These are phyloP conservation scores for Creontiades dilutus DNA, from an alignment of 2,888 invertebrate genomes.

Conservation along the genomic window DNA sequence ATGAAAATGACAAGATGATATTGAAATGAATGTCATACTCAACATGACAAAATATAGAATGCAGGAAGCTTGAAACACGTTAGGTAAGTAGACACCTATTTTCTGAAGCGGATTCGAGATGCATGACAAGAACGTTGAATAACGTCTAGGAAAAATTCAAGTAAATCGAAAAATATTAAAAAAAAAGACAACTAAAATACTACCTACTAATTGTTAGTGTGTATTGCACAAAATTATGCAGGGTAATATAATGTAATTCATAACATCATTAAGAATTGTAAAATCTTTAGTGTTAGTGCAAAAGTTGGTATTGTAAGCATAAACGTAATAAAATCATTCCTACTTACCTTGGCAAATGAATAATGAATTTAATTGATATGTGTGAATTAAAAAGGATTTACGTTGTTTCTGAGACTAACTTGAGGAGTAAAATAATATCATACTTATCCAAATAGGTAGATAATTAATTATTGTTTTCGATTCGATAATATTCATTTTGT, in stretches of 20 bases:
- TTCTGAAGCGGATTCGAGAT: constrained; percentile 1
- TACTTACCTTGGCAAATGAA: constrained; percentile 62
- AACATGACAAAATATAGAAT: not conserved
- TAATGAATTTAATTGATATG: not conserved
- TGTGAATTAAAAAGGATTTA: no score
- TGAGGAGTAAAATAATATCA: no score
- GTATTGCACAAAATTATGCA: not conserved
- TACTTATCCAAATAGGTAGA: no score
- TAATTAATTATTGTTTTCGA: no score
- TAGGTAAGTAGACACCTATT: not conserved
- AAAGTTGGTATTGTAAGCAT: constrained; percentile 31
- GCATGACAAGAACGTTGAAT: not conserved
- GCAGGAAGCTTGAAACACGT: not conserved
- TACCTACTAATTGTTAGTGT: constrained; percentile 12
- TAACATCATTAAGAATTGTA: not conserved
- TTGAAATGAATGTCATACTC: constrained; percentile 7
- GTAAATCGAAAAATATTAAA: not conserved
- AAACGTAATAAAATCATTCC: constrained; percentile 58
- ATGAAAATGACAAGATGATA: not conserved
- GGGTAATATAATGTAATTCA: not conserved
- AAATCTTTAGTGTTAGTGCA: constrained; percentile 15
- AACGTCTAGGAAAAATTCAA: not conserved
- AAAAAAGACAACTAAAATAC: not conserved
- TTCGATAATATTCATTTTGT: no score
- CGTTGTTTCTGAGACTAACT: no score